Conservation (phyloP, 1,140 invertebrate species). For the Bombus polaris region DNA sequence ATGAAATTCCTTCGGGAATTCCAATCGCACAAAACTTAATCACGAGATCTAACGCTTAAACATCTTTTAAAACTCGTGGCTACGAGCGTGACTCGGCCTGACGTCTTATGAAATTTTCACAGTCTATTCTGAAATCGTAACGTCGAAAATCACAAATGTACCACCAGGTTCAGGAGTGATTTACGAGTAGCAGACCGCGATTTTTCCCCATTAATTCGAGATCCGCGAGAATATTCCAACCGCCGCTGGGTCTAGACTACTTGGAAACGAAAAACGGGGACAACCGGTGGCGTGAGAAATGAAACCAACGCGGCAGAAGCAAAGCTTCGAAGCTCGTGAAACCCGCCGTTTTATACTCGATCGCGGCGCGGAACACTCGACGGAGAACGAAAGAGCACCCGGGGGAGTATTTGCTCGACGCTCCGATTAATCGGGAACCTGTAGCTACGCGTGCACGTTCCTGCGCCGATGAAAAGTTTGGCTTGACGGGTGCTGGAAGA, state of each 20-base stretch:
- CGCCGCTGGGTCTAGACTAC: constrained; percentile 1
- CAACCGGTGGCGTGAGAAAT: constrained; percentile 35
- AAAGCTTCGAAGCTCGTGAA: constrained; percentile 6
- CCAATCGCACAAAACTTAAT: constrained; percentile 12
- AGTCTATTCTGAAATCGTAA: no score
- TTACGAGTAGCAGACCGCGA: no score
- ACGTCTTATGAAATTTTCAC: not conserved
- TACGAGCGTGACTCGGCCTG: not conserved
- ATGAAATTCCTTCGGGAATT: not conserved
- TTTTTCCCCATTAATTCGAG: constrained; percentile 32
- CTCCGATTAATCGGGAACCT: constrained; percentile 46
- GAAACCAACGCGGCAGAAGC: not conserved
- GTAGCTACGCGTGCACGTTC: constrained; percentile 7
- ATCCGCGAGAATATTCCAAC: not conserved
- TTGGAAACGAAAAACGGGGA: constrained; percentile 29
- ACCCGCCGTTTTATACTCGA: constrained; percentile 22
- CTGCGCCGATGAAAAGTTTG: not conserved
- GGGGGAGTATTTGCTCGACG: constrained; percentile 19
- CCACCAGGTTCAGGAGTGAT: not conserved
- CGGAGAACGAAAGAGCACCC: constrained; percentile 2
- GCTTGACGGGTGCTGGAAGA: not conserved
- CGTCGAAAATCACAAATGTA: not conserved
- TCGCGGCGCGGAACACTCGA: not conserved
- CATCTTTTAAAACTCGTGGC: not conserved
- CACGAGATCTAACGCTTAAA: not conserved